phyloP scores from a whole-genome alignment of 1,140 invertebrate species.

The Physella acuta region DNA sequence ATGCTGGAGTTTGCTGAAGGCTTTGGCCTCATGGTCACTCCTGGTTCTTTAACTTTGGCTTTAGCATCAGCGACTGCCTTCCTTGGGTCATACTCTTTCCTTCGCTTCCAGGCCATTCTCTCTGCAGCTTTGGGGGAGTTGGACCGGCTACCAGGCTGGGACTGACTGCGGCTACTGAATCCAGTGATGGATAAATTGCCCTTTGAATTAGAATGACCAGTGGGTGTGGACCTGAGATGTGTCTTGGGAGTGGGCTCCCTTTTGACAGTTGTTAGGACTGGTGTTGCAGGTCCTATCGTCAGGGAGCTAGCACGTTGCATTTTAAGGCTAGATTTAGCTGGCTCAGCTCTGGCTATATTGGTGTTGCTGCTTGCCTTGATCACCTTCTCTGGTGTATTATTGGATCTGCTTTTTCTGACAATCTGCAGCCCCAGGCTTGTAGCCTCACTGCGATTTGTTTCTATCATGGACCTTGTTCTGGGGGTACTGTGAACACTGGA shows the following conservation, averaged over 20 bases:
- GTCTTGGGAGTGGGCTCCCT: conserved; percentile 11
- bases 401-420: conserved; percentile 33
- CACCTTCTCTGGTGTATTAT: conserved; percentile 3
- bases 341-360: conserved; percentile 64
- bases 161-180: conserved; percentile 32
- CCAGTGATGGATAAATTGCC: conserved; percentile 44
- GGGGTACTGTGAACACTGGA: conserved; percentile 29
- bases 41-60: conserved; percentile 36
- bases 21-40: conserved; percentile 12
- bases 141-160: conserved; percentile 41
- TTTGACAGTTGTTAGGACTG: neutral
- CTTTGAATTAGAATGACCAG: conserved; percentile 19
- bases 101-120: conserved; percentile 87
- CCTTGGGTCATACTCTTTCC: conserved; percentile 88
- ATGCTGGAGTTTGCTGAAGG: conserved; percentile 4
- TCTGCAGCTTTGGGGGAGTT: conserved; percentile 65
- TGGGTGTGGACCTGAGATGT: conserved; percentile 37
- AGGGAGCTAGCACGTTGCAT: conserved; percentile 39
- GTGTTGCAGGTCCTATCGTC: conserved; percentile 13
- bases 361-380: conserved; percentile 9
- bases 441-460: conserved; percentile 38
- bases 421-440: conserved; percentile 52
- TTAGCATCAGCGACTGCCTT: conserved; percentile 75
- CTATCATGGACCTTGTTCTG: conserved; percentile 15
- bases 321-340: conserved; percentile 66